Percentiles rank a stretch among this genome's conserved stretches.
These are phyloP conservation scores for Romanogobio albipinnatus DNA, from an alignment of 2,113 vertebrate genomes.

Conservation along the genomic window DNA sequence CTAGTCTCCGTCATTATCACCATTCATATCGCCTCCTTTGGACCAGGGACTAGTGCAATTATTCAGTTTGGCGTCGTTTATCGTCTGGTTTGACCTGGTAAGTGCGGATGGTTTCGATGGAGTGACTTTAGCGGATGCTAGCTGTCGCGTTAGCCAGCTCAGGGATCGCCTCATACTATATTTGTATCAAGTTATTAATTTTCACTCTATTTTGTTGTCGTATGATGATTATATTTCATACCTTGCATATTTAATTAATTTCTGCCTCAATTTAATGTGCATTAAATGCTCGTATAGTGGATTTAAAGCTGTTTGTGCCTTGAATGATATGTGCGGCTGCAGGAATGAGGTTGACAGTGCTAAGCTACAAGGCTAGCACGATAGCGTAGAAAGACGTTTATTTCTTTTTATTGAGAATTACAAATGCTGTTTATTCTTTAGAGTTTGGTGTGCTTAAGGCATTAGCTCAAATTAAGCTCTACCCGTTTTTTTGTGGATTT, in stretches of 20 bases:
- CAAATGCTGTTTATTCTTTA: not conserved
- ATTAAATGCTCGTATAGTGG: not conserved
- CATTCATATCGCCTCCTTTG: slow-evolving; percentile 48
- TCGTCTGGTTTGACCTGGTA: slow-evolving; percentile 79
- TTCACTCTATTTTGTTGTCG: not conserved
- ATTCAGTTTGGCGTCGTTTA: slow-evolving; percentile 61
- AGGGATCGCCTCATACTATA: not conserved
- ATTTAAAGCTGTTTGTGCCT: not conserved
- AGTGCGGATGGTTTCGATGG: slow-evolving; percentile 47
- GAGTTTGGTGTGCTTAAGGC: not conserved
- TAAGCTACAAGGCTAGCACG: slow-evolving; percentile 31
- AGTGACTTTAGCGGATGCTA: slow-evolving; percentile 48
- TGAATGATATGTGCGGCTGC: slow-evolving; percentile 8
- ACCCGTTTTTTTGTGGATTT: not conserved
- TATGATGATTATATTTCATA: not conserved
- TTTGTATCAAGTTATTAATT: not conserved
- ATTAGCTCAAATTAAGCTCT: not conserved
- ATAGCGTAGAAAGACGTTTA: not conserved
- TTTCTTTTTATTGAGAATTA: not conserved
- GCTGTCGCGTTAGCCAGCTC: slow-evolving; percentile 38
- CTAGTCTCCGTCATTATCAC: slow-evolving; percentile 51
- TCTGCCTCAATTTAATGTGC: not conserved
- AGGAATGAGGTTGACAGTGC: slow-evolving; percentile 30
- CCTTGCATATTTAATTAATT: not conserved
- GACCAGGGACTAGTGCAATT: slow-evolving; percentile 65